Evolutionary conservation across 2,888 invertebrate genomes (phyloP), one percentile per base, ranked within the genome.

Genomic region (Macrophya alboannulata): DNA sequence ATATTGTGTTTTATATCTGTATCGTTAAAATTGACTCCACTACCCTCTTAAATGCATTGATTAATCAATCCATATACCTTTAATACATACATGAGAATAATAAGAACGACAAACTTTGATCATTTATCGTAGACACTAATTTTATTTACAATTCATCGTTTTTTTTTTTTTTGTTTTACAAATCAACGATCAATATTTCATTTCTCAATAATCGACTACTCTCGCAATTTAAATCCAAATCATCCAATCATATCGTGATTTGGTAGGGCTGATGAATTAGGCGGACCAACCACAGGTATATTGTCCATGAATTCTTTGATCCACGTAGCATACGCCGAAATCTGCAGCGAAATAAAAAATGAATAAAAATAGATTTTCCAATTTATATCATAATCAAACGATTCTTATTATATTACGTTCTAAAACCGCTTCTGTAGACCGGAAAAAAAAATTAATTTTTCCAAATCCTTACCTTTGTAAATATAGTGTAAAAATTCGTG

Each of bases 401-500:
- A 15, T 40, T 21, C 12, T 62, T 8, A 51, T 21, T 85, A 12
- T 74, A 79, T 31, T n/a, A 1, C n/a, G 12, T 68, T 37, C 37
- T 15, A 37, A 37, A 68, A 68, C 8, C 15, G 68, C 31, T 68
- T 37, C 2, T 68, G 25, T 15, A 17, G n/a, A 74, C 15, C 21
- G 4, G 12, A 62, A 5, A 62, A 21, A n/a, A 1, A 40, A 45
- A 45, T 17, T 1, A 31, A 74, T 79, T 21, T 43, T 10, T 71
- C 5, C 51, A 21, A 77, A 62, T 62, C 40, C 45, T 85, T 86
- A 94, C 94, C 91, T 94, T 94, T 8, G 95, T 95, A 87, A 94
- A 95, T 76, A 95, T 90, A 2, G 94, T 93, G 87, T 93, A 94
- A 85, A 92, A 92, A 40, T 91, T 88, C 0, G 94, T 92, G 89